These are phyloP conservation scores for Oryzias javanicus DNA, from an alignment of 2,113 vertebrate species.

Conservation along the genomic window DNA sequence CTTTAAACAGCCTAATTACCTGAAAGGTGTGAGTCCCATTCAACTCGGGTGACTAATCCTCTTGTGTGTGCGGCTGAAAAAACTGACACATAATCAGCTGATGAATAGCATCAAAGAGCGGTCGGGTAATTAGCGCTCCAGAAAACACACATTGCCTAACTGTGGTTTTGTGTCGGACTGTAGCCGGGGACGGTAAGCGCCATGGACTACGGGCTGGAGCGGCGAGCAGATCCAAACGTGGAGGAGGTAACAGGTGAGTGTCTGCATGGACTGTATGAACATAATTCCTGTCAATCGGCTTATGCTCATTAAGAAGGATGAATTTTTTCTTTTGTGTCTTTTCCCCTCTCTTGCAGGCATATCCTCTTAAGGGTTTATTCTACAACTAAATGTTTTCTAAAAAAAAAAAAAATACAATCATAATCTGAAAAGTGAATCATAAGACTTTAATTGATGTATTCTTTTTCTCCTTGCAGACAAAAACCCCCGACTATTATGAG, in stretches of 20 bases:
- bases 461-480: conserved; percentile 77
- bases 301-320: conserved; percentile 52
- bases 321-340: conserved; percentile 12
- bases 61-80: conserved; percentile 5
- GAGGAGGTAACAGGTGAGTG: conserved; percentile 87
- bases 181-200: conserved; percentile 87
- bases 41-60: background rate
- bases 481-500: conserved; percentile 83
- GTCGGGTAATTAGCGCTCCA: conserved; percentile 24
- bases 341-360: conserved; percentile 5
- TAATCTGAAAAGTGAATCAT: no score
- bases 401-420: no score
- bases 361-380: no score
- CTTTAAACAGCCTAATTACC: conserved; percentile 6
- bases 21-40: background rate
- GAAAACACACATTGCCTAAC: conserved; percentile 20
- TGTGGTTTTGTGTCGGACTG: conserved; percentile 17
- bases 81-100: background rate
- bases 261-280: conserved; percentile 29
- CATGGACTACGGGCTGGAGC: conserved; percentile 89
- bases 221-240: conserved; percentile 83
- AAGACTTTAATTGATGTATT: background rate
- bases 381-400: background rate
- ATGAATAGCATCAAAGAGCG: conserved; percentile 38
- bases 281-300: conserved; percentile 54